Evolutionary conservation across 1,140 invertebrate genomes (phyloP), one percentile per base, ranked within the genome.

Genomic region (Formica exsecta): DNA sequence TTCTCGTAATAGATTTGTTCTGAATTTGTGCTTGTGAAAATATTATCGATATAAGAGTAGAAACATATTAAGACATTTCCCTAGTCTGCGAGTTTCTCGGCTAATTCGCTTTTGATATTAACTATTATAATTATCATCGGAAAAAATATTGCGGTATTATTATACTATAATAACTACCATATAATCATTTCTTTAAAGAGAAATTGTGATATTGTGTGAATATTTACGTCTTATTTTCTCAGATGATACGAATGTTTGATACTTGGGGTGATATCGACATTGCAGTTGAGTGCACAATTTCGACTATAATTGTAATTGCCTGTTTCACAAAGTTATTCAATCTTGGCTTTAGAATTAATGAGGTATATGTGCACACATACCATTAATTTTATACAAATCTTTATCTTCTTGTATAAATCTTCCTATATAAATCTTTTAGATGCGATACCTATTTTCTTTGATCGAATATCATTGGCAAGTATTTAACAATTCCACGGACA

Each of bases 261-360:
- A 51, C 41, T 71, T 71, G 68, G 68, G 68, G 68, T 32, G 9
- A 71, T 25, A 1, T 71, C 16, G 44, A 71, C 9, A 51, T 71
- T 7, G 68, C 44, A 19, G 68, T 71, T 16, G 68, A 71, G 6
- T 51, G 68, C 22, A 44, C 51, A 4, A 9, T 51, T 48, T 48
- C 68, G 7, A 51, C 22, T 9, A 19, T 71, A 9, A 8, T 57
- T 8, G 0, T 38, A 22, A 0, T 61, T 32, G 54, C n/a, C 19
- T 41, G 32, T 13, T 25, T 38, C 4, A 9, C 36, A 16, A 75
- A 75, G n/a, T 38, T 75, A 36, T 36, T 75, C n/a, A 75, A 75
- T 4, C 51, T 75, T 13, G 54, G 29, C 2, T 54, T 73, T 54
- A 73, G 29, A 19, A 73, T 36, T 11, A 73, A 73, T 19, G 2